These are phyloP conservation scores for Microctenopoma steveboyesi DNA, from an alignment of 2,797 vertebrate genomes.

Conservation along the genomic window DNA sequence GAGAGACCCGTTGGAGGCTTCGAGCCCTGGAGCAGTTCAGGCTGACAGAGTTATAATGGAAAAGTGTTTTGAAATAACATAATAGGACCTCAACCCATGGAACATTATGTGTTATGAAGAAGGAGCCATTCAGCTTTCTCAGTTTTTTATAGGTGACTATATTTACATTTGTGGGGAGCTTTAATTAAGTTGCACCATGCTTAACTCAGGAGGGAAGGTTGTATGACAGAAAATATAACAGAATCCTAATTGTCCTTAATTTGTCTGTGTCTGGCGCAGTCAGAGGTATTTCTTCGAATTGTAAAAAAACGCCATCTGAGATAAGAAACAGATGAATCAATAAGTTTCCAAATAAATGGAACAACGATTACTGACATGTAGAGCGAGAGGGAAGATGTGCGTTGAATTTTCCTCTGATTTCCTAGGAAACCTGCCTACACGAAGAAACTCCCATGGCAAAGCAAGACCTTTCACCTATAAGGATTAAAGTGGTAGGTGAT, in stretches of 20 bases:
- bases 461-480: conserved; percentile 84
- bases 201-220: conserved; percentile 13
- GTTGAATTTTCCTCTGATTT: conserved; percentile 39
- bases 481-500: conserved; percentile 83
- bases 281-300: conserved; percentile 12
- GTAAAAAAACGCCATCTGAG: conserved; percentile 24
- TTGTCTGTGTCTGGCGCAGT: background rate
- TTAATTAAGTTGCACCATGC: conserved; percentile 24
- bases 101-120: conserved; percentile 41
- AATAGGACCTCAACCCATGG: conserved; percentile 43
- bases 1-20: conserved; percentile 21
- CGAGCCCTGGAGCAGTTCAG: conserved; percentile 49
- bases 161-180: conserved; percentile 24
- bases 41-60: conserved; percentile 42
- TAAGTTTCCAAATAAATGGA: conserved; percentile 8
- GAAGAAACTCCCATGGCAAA: conserved; percentile 77
- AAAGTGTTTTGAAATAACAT: conserved; percentile 50
- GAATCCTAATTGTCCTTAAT: conserved; percentile 38
- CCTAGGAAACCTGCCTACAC: conserved; percentile 83
- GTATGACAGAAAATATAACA: conserved; percentile 7
- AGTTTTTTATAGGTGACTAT: conserved; percentile 18
- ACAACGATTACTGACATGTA: conserved; percentile 1
- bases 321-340: conserved; percentile 16
- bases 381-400: background rate
- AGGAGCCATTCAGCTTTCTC: conserved; percentile 17